Base-by-base conservation (phyloP, 2,797 vertebrate species). In the Oreortyx pictus region DNA sequence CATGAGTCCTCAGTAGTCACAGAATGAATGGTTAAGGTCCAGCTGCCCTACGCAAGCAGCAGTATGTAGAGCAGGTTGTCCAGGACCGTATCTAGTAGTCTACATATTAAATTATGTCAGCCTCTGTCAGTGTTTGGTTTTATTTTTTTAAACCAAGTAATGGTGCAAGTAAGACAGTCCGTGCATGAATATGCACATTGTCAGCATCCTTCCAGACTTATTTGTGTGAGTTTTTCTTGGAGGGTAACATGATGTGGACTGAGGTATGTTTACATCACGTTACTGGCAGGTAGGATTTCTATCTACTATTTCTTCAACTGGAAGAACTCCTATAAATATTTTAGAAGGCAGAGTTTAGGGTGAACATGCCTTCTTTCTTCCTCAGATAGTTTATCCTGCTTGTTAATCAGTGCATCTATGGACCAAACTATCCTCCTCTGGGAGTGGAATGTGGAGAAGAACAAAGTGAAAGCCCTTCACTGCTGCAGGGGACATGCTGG, bases 361-460 rank as follows among this genome's bases (percentile, higher is more conserved):
- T 0, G 1, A 90, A 27, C 19, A 1, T 67, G 29, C 52, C 25
- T 89, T 79, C 71, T 90, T 74, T 65, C 59, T 90, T 86, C 37
- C 79, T 82, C 86, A 98, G 98, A 98, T 54, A 95, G 82, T 80
- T 94, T 98, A 74, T 98, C 93, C 0, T 98, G 97, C 89, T 94
- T 99, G 85, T 97, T 99, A 20, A 97, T 99, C 90, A 99, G 98
- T 11, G 98, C 99, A 16, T 99, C 99, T 20, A 97, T 99, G 98
- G 99, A 99, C 95, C 99, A 99, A 96, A 99, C 98, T 3, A 22
- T 99, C 57, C 97, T 99, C 71, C 92, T 99, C 9, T 99, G 99
- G 99, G 99, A 99, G 95, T 99, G 99, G 99, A 99, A 99, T 10
- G 97, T 98, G 0, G 99, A 99, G 96, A 98, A 96, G 82, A 99